Conservation (phyloP, 2,113 vertebrate species). For the Taurulus bubalis region DNA sequence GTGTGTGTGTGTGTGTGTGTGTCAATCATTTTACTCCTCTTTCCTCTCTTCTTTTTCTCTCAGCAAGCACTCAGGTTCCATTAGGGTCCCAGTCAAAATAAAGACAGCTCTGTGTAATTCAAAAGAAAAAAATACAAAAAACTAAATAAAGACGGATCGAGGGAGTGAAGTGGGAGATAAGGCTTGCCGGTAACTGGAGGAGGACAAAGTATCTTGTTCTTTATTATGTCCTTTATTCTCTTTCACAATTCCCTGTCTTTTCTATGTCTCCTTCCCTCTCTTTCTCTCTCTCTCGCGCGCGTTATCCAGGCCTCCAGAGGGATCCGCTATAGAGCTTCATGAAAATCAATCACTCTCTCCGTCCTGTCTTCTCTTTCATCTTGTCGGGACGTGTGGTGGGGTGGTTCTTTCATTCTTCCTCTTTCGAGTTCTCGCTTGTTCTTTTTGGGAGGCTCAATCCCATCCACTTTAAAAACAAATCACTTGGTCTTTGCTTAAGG, state of each 20-base stretch:
- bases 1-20: no score
- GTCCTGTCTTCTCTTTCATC: conserved; percentile 72
- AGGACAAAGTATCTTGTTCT: conserved; percentile 61
- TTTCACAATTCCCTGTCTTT: conserved; percentile 55
- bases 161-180: conserved; percentile 18
- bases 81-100: conserved; percentile 51
- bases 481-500: conserved; percentile 68
- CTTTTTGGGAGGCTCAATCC: conserved; percentile 58
- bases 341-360: conserved; percentile 81
- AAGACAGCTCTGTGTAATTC: conserved; percentile 60
- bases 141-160: conserved; percentile 42
- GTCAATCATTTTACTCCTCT: conserved; percentile 12
- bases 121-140: conserved; percentile 39
- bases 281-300: conserved; percentile 33
- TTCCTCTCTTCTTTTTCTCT: conserved; percentile 18
- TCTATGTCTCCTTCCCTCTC: conserved; percentile 8
- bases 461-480: conserved; percentile 72
- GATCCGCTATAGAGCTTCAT: conserved; percentile 74
- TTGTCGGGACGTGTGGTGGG: conserved; percentile 48
- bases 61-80: conserved; percentile 60
- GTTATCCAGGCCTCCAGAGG: conserved; percentile 74
- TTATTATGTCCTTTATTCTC: conserved; percentile 50
- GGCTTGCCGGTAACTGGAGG: conserved; percentile 63
- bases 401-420: conserved; percentile 54
- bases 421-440: conserved; percentile 54